Conservation (phyloP, 2,797 vertebrate species). For the Spea hammondii region DNA sequence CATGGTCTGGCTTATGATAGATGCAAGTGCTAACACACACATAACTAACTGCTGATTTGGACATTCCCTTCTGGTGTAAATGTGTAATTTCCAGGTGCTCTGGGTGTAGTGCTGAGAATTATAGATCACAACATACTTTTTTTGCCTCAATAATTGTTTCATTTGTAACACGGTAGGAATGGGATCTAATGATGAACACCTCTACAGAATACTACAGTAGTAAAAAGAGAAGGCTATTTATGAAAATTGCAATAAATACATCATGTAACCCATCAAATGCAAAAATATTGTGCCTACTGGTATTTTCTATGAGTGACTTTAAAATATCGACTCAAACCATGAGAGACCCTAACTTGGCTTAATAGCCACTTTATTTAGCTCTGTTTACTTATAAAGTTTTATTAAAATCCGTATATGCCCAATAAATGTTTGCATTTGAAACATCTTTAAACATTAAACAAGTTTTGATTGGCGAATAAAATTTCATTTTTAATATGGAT, state of each 20-base stretch:
- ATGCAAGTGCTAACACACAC: constrained; percentile 49
- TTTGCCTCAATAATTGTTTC: constrained; percentile 14
- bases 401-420: too few relatives aligned
- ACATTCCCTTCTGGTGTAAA: constrained; percentile 18
- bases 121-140: constrained; percentile 15
- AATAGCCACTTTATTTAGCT: too few relatives aligned
- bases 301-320: too few relatives aligned
- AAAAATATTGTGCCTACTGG: too few relatives aligned
- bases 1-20: constrained; percentile 45
- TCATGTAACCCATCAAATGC: too few relatives aligned
- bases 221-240: neutral
- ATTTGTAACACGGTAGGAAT: neutral
- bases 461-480: too few relatives aligned
- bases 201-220: neutral
- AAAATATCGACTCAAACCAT: too few relatives aligned
- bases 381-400: too few relatives aligned
- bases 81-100: constrained; percentile 42
- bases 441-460: too few relatives aligned
- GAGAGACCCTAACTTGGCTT: too few relatives aligned
- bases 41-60: constrained; percentile 25
- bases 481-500: too few relatives aligned
- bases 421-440: too few relatives aligned
- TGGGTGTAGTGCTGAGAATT: constrained; percentile 18
- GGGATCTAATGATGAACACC: neutral
- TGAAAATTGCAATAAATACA: neutral